A percentile compares a stretch with the other conserved stretches of the same genome.
These are phyloP conservation scores for Staurois parvus DNA, from an alignment of 2,797 vertebrate species.

Conservation along the genomic window DNA sequence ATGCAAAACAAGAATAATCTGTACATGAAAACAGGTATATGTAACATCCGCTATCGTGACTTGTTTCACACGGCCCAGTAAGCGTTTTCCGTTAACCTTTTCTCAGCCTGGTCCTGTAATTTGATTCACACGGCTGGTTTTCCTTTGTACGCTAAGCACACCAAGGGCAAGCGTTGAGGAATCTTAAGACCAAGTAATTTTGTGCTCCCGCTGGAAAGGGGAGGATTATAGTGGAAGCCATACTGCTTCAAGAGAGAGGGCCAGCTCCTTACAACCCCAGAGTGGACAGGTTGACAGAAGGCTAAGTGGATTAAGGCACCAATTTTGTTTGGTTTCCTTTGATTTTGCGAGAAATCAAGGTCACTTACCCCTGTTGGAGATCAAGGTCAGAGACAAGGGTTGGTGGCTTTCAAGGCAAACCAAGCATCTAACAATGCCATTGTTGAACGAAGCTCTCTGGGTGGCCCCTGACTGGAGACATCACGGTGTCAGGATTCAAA, in stretches of 20 bases:
- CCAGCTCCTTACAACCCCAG: constrained; percentile 47
- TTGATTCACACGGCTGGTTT: constrained; percentile 34
- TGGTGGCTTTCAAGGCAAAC: constrained; percentile 38
- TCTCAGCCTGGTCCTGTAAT: constrained; percentile 25
- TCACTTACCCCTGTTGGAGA: constrained; percentile 54
- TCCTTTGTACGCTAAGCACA: constrained; percentile 28
- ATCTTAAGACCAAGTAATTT: constrained; percentile 52
- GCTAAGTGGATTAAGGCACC: constrained; percentile 60
- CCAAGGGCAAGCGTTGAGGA: constrained; percentile 56
- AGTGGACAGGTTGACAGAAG: constrained; percentile 55
- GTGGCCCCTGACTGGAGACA: constrained; percentile 44
- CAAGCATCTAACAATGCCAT: constrained; percentile 47
- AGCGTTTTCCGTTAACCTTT: constrained; percentile 21
- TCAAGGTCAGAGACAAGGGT: constrained; percentile 51
- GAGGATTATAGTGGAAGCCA: constrained; percentile 52
- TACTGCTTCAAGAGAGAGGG: constrained; percentile 35
- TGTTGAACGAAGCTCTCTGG: constrained; percentile 46
- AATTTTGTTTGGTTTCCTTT: constrained; percentile 57
- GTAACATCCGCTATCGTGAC: not conserved
- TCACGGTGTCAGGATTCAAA: constrained; percentile 36
- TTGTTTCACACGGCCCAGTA: not conserved
- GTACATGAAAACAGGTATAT: not conserved
- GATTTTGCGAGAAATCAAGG: constrained; percentile 53
- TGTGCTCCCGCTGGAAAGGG: constrained; percentile 34
- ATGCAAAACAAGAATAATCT: not conserved